Evolutionary conservation across 1,140 invertebrate genomes (phyloP).

Genomic region (Protaetia brevitarsis): DNA sequence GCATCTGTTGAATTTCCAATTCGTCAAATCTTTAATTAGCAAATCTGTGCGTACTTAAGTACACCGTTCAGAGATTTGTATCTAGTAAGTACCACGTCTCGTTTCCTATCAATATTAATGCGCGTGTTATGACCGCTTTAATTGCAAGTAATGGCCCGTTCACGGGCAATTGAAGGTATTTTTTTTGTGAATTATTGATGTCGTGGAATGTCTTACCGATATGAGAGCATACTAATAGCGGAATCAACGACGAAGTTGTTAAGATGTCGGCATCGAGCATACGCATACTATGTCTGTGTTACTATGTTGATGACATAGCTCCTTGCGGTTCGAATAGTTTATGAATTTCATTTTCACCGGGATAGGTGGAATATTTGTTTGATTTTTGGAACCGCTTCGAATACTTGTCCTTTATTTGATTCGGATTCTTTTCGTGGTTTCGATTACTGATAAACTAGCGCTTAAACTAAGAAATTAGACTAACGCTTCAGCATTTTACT

Average conservation of each 20-base stretch:
- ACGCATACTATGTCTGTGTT: background rate
- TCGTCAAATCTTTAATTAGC: background rate
- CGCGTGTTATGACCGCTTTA: constrained; percentile 2
- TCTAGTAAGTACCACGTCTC: background rate
- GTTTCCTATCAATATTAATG: constrained; percentile 22
- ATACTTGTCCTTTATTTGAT: no score
- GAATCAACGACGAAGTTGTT: background rate
- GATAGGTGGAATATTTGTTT: no score
- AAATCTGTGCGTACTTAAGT: background rate
- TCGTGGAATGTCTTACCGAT: background rate
- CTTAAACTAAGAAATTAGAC: no score
- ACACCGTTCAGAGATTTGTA: background rate
- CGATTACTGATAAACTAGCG: no score
- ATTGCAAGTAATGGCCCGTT: constrained; percentile 14
- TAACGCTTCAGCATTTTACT: no score
- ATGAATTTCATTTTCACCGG: no score
- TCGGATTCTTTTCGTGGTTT: no score
- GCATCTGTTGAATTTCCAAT: background rate
- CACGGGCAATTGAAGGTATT: constrained; percentile 11
- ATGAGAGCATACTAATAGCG: background rate
- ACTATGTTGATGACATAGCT: background rate
- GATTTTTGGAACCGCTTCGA: no score
- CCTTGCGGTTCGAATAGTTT: background rate
- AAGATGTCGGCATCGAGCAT: background rate
- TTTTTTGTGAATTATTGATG: constrained; percentile 10